Evolutionary conservation across 2,888 invertebrate genomes (phyloP).

Genomic region (Heptascelio sp.): DNA sequence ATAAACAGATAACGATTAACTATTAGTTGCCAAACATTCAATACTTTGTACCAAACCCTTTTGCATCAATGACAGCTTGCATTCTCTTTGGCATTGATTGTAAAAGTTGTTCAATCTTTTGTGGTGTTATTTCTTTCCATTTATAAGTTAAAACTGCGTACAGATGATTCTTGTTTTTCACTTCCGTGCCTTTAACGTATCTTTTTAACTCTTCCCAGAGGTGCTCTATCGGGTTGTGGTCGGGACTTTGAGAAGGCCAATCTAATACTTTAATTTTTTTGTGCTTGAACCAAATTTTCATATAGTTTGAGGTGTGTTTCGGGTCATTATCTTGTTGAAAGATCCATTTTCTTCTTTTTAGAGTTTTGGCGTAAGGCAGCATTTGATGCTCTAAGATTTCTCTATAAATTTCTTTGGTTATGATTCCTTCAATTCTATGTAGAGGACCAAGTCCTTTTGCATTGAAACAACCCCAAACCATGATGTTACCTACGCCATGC

Average conservation of each 20-base stretch:
- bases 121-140: conserved; percentile 1
- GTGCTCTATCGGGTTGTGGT: background rate
- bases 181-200: conserved; percentile 4
- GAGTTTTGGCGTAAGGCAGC: conserved; percentile 2
- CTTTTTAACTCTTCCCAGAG: conserved; percentile 2
- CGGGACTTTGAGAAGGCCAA: background rate
- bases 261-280: conserved; percentile 16
- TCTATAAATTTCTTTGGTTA: background rate
- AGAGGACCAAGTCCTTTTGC: conserved; percentile 21
- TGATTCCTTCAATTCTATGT: background rate
- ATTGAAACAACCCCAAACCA: conserved; percentile 12
- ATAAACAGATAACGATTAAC: background rate
- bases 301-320: background rate
- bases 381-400: conserved; percentile 3
- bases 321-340: conserved; percentile 40
- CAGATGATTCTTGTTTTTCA: background rate
- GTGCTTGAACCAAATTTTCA: conserved; percentile 10
- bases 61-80: conserved; percentile 11
- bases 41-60: conserved; percentile 14
- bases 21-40: background rate
- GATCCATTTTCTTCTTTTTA: conserved; percentile 7
- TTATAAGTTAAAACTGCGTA: background rate
- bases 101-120: background rate
- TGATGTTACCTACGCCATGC: conserved; percentile 7
- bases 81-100: background rate